phyloP scores from a whole-genome alignment of 2,888 invertebrate species.

The Tetropium fuscum region DNA sequence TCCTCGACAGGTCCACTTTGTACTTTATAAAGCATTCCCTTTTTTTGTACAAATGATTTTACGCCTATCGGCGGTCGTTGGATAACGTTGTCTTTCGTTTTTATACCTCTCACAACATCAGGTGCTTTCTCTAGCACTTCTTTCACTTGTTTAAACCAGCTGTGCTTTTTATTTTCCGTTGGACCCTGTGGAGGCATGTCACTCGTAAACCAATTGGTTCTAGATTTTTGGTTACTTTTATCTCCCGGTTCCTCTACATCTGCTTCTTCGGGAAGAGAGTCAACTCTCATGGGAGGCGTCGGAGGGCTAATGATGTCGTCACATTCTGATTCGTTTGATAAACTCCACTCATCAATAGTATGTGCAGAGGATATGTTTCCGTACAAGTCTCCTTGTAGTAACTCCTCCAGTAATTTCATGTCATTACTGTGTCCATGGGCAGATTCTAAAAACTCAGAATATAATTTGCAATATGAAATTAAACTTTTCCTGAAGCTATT shows the following conservation, averaged over 20 bases:
- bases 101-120: constrained; percentile 60
- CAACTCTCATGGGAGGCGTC: constrained; percentile 73
- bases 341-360: constrained; percentile 66
- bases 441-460: constrained; percentile 10
- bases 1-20: constrained; percentile 76
- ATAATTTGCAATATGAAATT: background rate
- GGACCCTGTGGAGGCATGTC: constrained; percentile 20
- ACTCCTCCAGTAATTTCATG: constrained; percentile 71
- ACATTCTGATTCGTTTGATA: constrained; percentile 67
- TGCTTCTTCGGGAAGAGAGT: constrained; percentile 72
- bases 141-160: constrained; percentile 61
- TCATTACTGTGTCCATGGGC: constrained; percentile 35
- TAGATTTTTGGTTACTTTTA: constrained; percentile 46
- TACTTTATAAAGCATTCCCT: constrained; percentile 73
- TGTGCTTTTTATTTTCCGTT: constrained; percentile 60
- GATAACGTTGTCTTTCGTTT: constrained; percentile 58
- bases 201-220: constrained; percentile 56
- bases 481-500: background rate
- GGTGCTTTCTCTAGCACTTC: constrained; percentile 69
- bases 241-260: constrained; percentile 59
- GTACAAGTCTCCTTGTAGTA: constrained; percentile 77
- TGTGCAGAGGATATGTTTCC: constrained; percentile 68
- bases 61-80: constrained; percentile 69
- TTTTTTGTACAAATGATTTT: constrained; percentile 68
- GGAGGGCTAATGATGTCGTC: constrained; percentile 66